phyloP scores from a whole-genome alignment of 2,113 vertebrate genomes.

The Ammodytes dubius region DNA sequence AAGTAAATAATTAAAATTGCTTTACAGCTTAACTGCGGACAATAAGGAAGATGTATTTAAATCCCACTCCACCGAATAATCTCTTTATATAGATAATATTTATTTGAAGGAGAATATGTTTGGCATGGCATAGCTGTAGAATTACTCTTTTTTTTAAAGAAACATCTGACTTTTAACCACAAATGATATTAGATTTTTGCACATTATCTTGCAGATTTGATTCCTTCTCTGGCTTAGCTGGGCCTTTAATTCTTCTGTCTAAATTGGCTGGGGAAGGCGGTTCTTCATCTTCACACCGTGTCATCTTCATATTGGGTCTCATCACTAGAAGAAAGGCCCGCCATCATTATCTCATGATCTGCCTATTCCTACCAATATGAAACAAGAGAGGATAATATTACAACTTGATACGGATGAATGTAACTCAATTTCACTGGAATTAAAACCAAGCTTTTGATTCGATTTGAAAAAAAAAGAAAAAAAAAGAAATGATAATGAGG shows the following conservation, averaged over 20 bases:
- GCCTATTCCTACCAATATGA: slow-evolving; percentile 62
- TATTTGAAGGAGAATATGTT: slow-evolving; percentile 46
- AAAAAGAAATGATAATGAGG: slow-evolving; percentile 41
- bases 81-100: neutral
- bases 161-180: slow-evolving; percentile 70
- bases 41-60: slow-evolving; percentile 31
- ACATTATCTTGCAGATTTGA: slow-evolving; percentile 66
- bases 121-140: slow-evolving; percentile 55
- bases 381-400: slow-evolving; percentile 74
- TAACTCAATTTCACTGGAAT: slow-evolving; percentile 72
- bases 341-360: slow-evolving; percentile 78
- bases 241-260: slow-evolving; percentile 74
- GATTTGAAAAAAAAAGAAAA: slow-evolving; percentile 32
- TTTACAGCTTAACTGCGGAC: slow-evolving; percentile 13
- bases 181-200: slow-evolving; percentile 73
- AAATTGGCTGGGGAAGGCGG: slow-evolving; percentile 71
- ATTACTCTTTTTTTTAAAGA: slow-evolving; percentile 52
- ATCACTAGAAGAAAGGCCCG: slow-evolving; percentile 74
- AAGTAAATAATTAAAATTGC: neutral
- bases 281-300: slow-evolving; percentile 83
- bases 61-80: neutral
- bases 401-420: slow-evolving; percentile 70
- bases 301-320: slow-evolving; percentile 82
- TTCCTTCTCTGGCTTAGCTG: slow-evolving; percentile 52
- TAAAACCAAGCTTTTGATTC: slow-evolving; percentile 64